Evolutionary conservation across 2,113 vertebrate species (phyloP).

Genomic region (Athene noctua): DNA sequence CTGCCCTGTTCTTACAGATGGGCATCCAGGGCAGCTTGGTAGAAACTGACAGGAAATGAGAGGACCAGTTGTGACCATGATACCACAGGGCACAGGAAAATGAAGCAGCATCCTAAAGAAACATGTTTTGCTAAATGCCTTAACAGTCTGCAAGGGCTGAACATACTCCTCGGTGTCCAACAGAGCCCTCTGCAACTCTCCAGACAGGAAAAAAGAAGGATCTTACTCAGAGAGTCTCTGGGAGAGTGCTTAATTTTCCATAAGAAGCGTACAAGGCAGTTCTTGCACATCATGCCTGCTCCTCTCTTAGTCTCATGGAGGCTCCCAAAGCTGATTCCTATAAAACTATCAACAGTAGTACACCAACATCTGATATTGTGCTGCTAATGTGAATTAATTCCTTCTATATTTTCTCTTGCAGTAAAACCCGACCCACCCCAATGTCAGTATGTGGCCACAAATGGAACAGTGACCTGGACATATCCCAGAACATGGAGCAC

Average conservation of each 20-base stretch:
- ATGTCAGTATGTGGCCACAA: slow-evolving; percentile 33
- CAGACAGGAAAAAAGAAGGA: background rate
- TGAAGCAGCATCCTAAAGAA: background rate
- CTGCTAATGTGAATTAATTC: background rate
- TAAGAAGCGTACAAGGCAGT: background rate
- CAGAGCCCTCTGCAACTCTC: background rate
- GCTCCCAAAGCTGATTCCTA: background rate
- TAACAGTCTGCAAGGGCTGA: background rate
- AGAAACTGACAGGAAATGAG: background rate
- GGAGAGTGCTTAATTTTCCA: background rate
- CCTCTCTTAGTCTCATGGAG: background rate
- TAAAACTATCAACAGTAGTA: background rate
- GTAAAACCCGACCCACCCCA: slow-evolving; percentile 74
- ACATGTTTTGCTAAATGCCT: background rate
- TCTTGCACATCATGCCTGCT: background rate
- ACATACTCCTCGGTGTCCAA: background rate
- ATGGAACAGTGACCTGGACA: slow-evolving; percentile 70
- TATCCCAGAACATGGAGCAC: slow-evolving; percentile 75
- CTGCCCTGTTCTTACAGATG: background rate
- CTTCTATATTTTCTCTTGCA: slow-evolving; percentile 36
- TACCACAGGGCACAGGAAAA: background rate
- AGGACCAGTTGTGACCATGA: background rate
- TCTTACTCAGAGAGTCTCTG: background rate
- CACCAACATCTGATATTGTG: background rate
- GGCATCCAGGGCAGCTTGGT: background rate